A percentile compares a stretch with the other conserved stretches of the same genome.
These are phyloP conservation scores for Semaprochilodus insignis DNA, from an alignment of 2,797 vertebrate species.

Conservation along the genomic window DNA sequence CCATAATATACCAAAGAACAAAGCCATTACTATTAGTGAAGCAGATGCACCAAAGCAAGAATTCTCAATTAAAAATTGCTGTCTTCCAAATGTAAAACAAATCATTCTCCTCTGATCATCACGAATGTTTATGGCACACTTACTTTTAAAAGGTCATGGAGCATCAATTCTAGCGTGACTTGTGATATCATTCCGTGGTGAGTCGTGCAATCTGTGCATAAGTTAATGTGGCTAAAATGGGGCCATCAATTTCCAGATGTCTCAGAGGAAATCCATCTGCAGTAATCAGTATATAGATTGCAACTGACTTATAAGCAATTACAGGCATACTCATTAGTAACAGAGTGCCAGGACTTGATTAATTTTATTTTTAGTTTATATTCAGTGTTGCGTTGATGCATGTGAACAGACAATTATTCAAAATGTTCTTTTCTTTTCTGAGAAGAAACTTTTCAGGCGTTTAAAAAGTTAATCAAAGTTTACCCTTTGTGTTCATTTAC, in stretches of 20 bases:
- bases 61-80: no score
- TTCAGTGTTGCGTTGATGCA: conserved; percentile 14
- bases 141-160: background rate
- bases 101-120: background rate
- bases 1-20: no score
- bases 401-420: background rate
- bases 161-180: conserved; percentile 31
- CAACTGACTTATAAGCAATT: conserved; percentile 65
- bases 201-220: conserved; percentile 55
- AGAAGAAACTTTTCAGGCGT: no score
- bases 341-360: conserved; percentile 55
- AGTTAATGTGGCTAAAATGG: conserved; percentile 68
- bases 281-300: conserved; percentile 70
- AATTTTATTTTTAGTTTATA: conserved; percentile 37
- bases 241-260: conserved; percentile 60
- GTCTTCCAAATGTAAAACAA: background rate
- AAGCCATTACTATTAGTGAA: no score
- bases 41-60: no score
- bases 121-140: background rate
- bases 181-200: conserved; percentile 54
- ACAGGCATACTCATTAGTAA: conserved; percentile 62
- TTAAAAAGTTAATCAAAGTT: background rate
- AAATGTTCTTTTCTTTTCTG: background rate
- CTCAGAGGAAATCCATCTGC: conserved; percentile 69
- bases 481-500: no score